Evolutionary conservation across 2,888 invertebrate genomes (phyloP).

Genomic region (Biston stratarius): DNA sequence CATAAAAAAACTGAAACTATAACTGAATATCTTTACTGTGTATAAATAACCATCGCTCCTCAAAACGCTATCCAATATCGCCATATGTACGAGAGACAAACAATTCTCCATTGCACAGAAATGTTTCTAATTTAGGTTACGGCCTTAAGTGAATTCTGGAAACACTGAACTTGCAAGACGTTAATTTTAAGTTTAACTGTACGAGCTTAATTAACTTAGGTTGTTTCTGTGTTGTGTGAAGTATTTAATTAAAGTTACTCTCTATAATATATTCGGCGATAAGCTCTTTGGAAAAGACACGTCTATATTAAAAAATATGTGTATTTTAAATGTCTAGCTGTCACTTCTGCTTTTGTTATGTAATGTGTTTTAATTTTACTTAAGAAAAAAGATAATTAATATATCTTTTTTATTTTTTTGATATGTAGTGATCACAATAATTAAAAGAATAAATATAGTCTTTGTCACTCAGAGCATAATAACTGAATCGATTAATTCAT

Average conservation of each 20-base stretch:
- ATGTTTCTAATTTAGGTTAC: conserved; percentile 12
- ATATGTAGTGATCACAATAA: too few relatives aligned
- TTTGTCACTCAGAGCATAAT: too few relatives aligned
- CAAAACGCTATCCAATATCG: not conserved
- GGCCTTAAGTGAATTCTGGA: conserved; percentile 23
- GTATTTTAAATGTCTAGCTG: too few relatives aligned
- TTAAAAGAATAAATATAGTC: too few relatives aligned
- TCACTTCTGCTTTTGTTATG: too few relatives aligned
- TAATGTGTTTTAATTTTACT: too few relatives aligned
- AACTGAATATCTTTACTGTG: too few relatives aligned
- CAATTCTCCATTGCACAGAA: not conserved
- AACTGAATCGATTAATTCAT: too few relatives aligned
- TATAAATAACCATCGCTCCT: too few relatives aligned
- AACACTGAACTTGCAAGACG: conserved; percentile 16
- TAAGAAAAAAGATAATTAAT: too few relatives aligned
- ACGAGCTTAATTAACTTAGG: conserved; percentile 26
- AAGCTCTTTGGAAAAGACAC: not conserved
- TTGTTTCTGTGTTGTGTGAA: conserved; percentile 9
- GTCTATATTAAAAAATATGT: not conserved
- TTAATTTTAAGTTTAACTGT: conserved; percentile 24
- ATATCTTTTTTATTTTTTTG: too few relatives aligned
- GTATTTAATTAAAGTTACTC: conserved; percentile 8
- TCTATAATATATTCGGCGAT: not conserved
- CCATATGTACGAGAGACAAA: not conserved
- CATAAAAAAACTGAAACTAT: too few relatives aligned